phyloP scores from a whole-genome alignment of 2,113 vertebrate genomes.

The Arothron firmamentum region DNA sequence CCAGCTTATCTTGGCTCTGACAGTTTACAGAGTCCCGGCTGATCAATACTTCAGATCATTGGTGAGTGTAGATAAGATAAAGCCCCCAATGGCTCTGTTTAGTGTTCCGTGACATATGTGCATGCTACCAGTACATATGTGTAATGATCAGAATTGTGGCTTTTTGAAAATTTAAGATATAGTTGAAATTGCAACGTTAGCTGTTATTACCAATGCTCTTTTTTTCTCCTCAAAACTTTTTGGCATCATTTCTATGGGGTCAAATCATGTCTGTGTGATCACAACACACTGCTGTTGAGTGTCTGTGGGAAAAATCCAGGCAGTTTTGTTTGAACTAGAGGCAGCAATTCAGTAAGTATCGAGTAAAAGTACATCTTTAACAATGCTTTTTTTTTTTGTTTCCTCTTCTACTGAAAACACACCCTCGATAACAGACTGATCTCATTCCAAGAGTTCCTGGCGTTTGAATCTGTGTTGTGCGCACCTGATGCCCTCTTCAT shows the following conservation, averaged over 20 bases:
- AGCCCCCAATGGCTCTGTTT: not conserved
- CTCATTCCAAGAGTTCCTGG: conserved; percentile 97
- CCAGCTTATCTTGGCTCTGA: not conserved
- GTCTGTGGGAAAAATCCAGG: too few species aligned
- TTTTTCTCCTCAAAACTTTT: not conserved
- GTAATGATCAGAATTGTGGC: too few species aligned
- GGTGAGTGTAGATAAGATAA: conserved; percentile 40
- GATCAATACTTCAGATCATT: conserved; percentile 9
- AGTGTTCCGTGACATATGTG: not conserved
- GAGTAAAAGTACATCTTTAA: not conserved
- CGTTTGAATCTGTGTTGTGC: conserved; percentile 96
- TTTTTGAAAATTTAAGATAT: not conserved
- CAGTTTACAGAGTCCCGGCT: conserved; percentile 26
- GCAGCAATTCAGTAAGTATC: not conserved
- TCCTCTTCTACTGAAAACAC: not conserved
- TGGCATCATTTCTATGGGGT: not conserved
- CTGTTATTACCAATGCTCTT: not conserved
- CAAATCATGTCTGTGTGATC: not conserved
- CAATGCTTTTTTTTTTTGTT: not conserved
- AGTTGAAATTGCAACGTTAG: not conserved
- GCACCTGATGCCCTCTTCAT: conserved; percentile 95
- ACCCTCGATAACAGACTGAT: conserved; percentile 79
- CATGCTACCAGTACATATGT: not conserved
- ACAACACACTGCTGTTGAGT: not conserved
- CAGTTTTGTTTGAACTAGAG: not conserved